Percentiles rank a stretch among this genome's conserved stretches.
phyloP scores from a whole-genome alignment of 2,797 vertebrate species.

The Anguilla marmorata region DNA sequence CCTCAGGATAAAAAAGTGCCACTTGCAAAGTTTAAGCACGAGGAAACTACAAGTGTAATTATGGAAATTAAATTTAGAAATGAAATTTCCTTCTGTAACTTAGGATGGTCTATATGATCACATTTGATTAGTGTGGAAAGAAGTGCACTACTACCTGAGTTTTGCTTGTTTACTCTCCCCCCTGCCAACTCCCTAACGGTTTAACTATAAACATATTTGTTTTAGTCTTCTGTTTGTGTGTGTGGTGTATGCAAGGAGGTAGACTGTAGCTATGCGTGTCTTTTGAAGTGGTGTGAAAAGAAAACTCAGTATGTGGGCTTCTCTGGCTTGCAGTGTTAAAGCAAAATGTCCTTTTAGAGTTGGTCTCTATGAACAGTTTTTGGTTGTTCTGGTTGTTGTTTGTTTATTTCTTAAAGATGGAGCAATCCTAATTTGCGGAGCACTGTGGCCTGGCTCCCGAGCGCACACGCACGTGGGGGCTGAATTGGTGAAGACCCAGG shows the following conservation, averaged over 20 bases:
- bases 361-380: constrained; percentile 29
- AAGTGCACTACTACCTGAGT: not conserved
- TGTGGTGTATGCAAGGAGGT: not conserved
- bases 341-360: not conserved
- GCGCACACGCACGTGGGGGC: constrained; percentile 25
- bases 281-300: not conserved
- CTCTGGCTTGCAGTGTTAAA: not conserved
- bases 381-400: not conserved
- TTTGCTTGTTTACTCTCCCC: not conserved
- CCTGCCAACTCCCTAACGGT: not conserved
- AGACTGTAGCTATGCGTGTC: not conserved
- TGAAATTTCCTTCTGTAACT: not conserved
- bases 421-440: constrained; percentile 36
- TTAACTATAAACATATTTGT: not conserved
- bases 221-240: not conserved
- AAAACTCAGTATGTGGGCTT: not conserved
- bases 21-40: not conserved
- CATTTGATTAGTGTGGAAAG: not conserved
- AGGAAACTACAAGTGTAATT: not conserved
- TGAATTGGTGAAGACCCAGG: constrained; percentile 24
- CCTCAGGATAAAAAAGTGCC: not conserved
- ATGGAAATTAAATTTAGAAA: not conserved
- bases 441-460: constrained; percentile 11
- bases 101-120: not conserved
- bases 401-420: constrained; percentile 26